Conservation (phyloP, 1,140 invertebrate genomes). For the Reticulitermes speratus region DNA sequence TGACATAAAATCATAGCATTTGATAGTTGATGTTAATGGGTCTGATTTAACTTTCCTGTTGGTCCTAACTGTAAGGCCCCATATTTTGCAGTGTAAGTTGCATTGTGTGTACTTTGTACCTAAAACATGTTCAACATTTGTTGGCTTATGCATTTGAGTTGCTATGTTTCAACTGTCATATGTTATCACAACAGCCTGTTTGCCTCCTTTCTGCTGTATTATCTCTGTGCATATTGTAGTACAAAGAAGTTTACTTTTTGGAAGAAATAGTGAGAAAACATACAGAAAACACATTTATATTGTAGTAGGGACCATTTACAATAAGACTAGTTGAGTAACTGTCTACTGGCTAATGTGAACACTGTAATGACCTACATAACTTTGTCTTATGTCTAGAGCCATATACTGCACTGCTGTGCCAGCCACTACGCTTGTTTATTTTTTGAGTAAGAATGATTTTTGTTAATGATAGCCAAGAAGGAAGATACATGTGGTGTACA, state of each 20-base stretch:
- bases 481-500: neutral
- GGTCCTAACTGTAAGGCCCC: too few relatives aligned
- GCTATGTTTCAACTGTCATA: neutral
- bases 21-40: too few relatives aligned
- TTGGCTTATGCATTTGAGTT: neutral
- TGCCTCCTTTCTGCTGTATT: neutral
- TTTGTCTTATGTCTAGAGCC: neutral
- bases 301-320: neutral
- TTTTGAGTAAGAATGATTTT: neutral
- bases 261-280: neutral
- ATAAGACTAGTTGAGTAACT: neutral
- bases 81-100: neutral
- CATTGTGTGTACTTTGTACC: neutral
- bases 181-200: neutral
- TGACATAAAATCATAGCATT: too few relatives aligned
- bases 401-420: neutral
- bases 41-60: too few relatives aligned
- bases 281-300: neutral
- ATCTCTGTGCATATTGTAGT: neutral
- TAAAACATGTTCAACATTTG: neutral
- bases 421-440: neutral
- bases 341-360: neutral
- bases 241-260: neutral
- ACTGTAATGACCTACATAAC: neutral
- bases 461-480: neutral